These are phyloP conservation scores for Drosophila emarginata DNA, from an alignment of 2,888 invertebrate genomes.

Conservation along the genomic window DNA sequence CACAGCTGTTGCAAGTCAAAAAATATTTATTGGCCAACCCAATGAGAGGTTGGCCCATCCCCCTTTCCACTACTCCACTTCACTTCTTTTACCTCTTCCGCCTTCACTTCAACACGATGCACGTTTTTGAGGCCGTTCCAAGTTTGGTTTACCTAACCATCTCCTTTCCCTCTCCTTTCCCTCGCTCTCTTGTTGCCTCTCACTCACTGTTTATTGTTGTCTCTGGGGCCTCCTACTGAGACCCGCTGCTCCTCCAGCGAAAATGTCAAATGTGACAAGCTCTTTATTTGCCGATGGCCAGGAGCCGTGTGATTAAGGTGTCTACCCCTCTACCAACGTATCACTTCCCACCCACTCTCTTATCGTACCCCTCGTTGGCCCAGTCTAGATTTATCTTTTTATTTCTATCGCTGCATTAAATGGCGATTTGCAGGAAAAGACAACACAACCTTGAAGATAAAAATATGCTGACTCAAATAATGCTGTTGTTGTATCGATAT, in stretches of 20 bases:
- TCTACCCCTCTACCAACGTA: neutral
- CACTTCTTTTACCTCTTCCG: neutral
- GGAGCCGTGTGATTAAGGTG: constrained; percentile 4
- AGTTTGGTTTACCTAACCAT: neutral
- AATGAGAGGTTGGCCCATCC: neutral
- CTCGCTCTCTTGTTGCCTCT: neutral
- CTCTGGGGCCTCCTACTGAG: constrained; percentile 3
- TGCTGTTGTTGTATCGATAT: no score
- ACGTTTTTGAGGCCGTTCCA: constrained; percentile 16
- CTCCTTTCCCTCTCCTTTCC: constrained; percentile 2
- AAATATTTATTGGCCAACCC: constrained; percentile 14
- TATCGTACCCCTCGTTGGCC: neutral
- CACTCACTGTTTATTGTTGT: neutral
- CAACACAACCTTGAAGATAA: no score
- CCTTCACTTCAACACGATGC: neutral
- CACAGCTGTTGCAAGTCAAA: constrained; percentile 18
- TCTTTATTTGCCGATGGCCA: constrained; percentile 16
- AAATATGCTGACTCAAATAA: no score
- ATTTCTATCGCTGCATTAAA: no score
- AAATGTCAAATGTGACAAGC: constrained; percentile 45
- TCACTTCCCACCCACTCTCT: neutral
- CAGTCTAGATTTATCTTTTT: no score
- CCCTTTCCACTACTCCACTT: neutral
- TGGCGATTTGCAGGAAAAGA: no score
- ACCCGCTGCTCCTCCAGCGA: constrained; percentile 27